A percentile compares a stretch with the other conserved stretches of the same genome.
Evolutionary conservation across 2,888 invertebrate genomes (phyloP).

Genomic region (Parthenolecanium corni): DNA sequence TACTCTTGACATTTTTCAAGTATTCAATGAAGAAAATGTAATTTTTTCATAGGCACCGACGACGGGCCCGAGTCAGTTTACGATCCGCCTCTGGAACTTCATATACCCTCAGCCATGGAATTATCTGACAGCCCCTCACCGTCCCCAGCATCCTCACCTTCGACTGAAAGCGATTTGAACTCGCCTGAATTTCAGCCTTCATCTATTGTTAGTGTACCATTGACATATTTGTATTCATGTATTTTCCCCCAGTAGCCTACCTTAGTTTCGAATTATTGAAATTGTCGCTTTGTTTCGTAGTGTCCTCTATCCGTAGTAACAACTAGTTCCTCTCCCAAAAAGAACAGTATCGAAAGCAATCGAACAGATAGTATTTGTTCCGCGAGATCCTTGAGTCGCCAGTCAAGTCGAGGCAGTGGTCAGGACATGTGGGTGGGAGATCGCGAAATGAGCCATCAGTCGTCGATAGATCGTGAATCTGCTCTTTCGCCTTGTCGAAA

Average conservation of each 20-base stretch:
- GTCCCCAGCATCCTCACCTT: constrained; percentile 61
- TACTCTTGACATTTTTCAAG: too few species aligned
- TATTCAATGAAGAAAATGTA: not conserved
- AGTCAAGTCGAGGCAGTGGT: constrained; percentile 24
- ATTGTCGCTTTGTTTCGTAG: not conserved
- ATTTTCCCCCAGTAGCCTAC: not conserved
- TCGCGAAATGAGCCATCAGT: constrained; percentile 17
- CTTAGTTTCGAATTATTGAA: not conserved
- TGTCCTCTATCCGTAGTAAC: constrained; percentile 6
- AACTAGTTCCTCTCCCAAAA: constrained; percentile 2
- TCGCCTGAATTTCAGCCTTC: constrained; percentile 40
- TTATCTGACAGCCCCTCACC: constrained; percentile 46
- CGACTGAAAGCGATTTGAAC: constrained; percentile 55
- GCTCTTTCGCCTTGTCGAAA: constrained; percentile 17
- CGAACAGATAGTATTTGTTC: constrained; percentile 23
- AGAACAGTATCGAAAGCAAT: constrained; percentile 15
- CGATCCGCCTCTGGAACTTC: constrained; percentile 78
- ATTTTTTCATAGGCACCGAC: not conserved
- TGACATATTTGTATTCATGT: too few species aligned
- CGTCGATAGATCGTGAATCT: constrained; percentile 13
- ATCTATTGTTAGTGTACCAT: constrained; percentile 16
- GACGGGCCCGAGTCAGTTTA: constrained; percentile 51
- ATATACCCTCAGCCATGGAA: constrained; percentile 60
- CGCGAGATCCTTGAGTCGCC: constrained; percentile 12
- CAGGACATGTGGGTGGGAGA: constrained; percentile 10